Conservation (phyloP, 2,797 vertebrate genomes). For the Acropternis orthonyx region DNA sequence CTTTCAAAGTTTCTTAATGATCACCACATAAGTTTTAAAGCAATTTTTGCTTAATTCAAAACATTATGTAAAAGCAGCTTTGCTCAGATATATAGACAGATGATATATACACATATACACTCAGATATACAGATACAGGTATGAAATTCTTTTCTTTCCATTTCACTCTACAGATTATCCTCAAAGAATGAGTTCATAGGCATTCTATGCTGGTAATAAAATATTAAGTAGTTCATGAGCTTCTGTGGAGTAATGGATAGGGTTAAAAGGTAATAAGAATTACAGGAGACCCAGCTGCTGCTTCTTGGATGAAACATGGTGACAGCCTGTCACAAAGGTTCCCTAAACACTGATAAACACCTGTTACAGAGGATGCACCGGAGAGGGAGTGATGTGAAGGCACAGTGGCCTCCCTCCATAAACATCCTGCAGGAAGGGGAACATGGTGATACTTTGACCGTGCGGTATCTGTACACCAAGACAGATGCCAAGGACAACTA, state of each 20-base stretch:
- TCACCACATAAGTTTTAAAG: neutral
- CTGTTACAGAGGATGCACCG: neutral
- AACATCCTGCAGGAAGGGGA: neutral
- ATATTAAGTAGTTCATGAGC: neutral
- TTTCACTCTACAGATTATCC: neutral
- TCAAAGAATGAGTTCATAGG: neutral
- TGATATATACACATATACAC: neutral
- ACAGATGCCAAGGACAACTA: neutral
- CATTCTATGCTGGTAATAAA: neutral
- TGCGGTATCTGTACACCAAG: neutral
- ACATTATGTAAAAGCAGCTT: neutral
- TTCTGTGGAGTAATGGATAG: neutral
- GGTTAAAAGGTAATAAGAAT: neutral
- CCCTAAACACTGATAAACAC: neutral
- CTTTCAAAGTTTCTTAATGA: neutral
- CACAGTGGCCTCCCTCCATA: neutral
- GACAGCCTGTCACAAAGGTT: neutral
- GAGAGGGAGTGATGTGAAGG: neutral
- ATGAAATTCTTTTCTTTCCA: neutral
- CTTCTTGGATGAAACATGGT: neutral
- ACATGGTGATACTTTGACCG: neutral
- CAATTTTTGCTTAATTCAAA: neutral
- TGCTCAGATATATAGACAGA: neutral
- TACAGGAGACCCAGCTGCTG: neutral
- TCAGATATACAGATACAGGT: neutral